A percentile compares a stretch with the other conserved stretches of the same genome.
phyloP scores from a whole-genome alignment of 2,888 invertebrate genomes.

The Plutella xylostella region DNA sequence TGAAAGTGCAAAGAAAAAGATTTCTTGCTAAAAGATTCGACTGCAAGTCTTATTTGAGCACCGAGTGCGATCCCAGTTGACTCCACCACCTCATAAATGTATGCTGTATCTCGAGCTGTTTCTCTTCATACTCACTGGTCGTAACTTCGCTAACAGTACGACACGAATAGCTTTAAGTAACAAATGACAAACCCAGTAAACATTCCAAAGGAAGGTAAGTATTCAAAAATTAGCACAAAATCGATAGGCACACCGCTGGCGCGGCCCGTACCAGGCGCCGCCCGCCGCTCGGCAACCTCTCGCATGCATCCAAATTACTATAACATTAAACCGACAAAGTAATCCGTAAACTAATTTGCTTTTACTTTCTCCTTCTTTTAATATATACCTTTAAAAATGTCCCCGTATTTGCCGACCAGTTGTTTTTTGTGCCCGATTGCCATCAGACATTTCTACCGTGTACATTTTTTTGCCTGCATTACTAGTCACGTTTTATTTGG shows the following conservation, averaged over 20 bases:
- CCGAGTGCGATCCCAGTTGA: too few relatives aligned
- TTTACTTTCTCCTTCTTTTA: conserved; percentile 63
- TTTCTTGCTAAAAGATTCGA: too few relatives aligned
- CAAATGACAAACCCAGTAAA: too few relatives aligned
- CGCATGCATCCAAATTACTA: conserved; percentile 50
- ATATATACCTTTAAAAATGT: conserved; percentile 55
- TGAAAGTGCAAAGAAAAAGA: too few relatives aligned
- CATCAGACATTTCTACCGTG: conserved; percentile 40
- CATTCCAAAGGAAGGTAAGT: too few relatives aligned
- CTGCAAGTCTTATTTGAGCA: too few relatives aligned
- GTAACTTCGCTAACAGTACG: too few relatives aligned
- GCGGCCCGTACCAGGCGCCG: conserved; percentile 30
- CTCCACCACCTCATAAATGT: too few relatives aligned
- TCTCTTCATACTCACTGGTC: too few relatives aligned
- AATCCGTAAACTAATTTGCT: conserved; percentile 60
- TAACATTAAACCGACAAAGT: conserved; percentile 58
- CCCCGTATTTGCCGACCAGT: conserved; percentile 55
- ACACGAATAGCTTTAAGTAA: too few relatives aligned
- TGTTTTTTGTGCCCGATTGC: conserved; percentile 60
- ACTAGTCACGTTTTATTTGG: not conserved
- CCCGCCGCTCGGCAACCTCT: conserved; percentile 39
- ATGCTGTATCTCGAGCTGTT: too few relatives aligned
- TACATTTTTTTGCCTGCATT: conserved; percentile 7
- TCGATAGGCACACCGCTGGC: conserved; percentile 7
- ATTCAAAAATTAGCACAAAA: not conserved